Evolutionary conservation across 2,113 vertebrate species (phyloP), one percentile per base, ranked within the genome.

Genomic region (Pseudois nayaur): DNA sequence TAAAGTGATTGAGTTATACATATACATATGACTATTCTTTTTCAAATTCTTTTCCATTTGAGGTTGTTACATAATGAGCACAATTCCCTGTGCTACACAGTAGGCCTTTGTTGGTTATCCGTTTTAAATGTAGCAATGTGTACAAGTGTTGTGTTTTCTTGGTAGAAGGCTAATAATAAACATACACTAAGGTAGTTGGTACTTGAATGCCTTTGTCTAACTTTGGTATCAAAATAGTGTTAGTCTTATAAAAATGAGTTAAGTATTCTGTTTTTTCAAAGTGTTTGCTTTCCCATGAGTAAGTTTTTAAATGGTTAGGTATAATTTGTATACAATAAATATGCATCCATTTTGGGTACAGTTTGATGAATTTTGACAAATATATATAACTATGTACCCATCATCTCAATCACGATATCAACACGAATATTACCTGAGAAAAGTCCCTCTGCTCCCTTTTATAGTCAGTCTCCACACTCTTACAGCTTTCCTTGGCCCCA

Each of bases 201-300:
- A 74, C 52, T 92, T 92, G 55, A 84, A 48, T 88, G 8, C 33
- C 64, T 94, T 88, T 52, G 52, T 87, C 59, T 84, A 52, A 55
- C 74, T 92, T 92, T 92, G 60, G 2, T 92, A 74, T 93, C 52
- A 74, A 92, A 74, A 45, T 88, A 84, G 54, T 79, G 17, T 84
- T 67, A 60, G 43, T 88, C 17, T 86, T 95, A 91, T 29, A 82
- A 87, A 87, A 86, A 91, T 87, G n/a, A 94, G 83, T 94, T 62
- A 83, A 86, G n/a, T 91, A 62, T 97, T 97, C n/a, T 86, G 8
- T 93, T 96, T 88, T 87, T 78, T 92, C 13, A 33, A 91, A 83
- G 40, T 64, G 55, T 85, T 95, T 84, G 10, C 14, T 59, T 93
- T 89, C 16, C 48, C 43, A 45, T 85, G 43, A 78, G 9, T 88